A percentile compares a stretch with the other conserved stretches of the same genome.
Evolutionary conservation across 2,797 vertebrate genomes (phyloP).

Genomic region (Merluccius polli): DNA sequence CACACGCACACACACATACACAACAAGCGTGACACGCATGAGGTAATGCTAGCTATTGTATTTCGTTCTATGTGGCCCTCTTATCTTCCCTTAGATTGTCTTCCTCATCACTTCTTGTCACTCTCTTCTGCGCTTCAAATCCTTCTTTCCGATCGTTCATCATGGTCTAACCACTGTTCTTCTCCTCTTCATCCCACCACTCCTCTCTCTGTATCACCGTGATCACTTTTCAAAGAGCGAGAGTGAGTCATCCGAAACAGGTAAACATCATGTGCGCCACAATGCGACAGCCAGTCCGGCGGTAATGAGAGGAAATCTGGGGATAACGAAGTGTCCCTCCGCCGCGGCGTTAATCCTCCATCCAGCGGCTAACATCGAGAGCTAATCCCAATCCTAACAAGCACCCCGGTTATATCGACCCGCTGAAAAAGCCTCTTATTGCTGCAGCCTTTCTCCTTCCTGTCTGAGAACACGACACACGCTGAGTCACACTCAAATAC

Average conservation of each 20-base stretch:
- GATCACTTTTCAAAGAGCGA: too few relatives aligned
- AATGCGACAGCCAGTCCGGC: slow-evolving; percentile 29
- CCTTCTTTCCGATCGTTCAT: background rate
- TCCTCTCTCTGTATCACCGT: background rate
- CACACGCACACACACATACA: slow-evolving; percentile 15
- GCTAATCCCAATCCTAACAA: slow-evolving; percentile 23
- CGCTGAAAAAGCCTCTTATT: too few relatives aligned
- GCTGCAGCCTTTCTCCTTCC: background rate
- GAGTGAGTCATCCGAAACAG: background rate
- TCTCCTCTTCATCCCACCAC: background rate
- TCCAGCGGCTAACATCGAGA: slow-evolving; percentile 28
- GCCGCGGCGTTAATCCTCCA: slow-evolving; percentile 48
- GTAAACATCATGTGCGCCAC: background rate
- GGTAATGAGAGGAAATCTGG: slow-evolving; percentile 54
- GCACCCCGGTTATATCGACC: background rate
- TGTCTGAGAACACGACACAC: background rate
- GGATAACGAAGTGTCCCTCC: slow-evolving; percentile 39
- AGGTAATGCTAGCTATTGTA: background rate
- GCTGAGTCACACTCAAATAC: background rate
- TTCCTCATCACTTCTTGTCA: background rate
- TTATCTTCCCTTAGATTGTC: slow-evolving; percentile 2
- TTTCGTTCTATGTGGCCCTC: slow-evolving; percentile 4
- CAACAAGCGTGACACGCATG: slow-evolving; percentile 1
- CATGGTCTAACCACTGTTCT: background rate
- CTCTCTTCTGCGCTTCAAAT: background rate